A percentile compares a stretch with the other conserved stretches of the same genome.
phyloP scores from a whole-genome alignment of 2,113 vertebrate species.

The Verasper variegatus region DNA sequence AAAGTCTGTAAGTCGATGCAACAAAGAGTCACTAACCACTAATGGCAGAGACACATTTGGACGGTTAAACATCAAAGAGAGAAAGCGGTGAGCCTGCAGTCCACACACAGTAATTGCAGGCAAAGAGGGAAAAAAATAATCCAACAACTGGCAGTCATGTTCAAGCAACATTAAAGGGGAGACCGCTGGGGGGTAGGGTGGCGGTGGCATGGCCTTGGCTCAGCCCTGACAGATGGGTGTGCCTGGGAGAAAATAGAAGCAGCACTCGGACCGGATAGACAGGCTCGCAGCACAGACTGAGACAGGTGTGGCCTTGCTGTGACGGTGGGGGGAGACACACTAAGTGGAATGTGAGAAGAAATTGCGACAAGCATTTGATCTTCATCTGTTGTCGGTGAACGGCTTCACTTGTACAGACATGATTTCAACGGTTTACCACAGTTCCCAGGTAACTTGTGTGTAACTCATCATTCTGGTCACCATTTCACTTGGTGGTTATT shows the following conservation, averaged over 20 bases:
- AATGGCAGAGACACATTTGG: slow-evolving; percentile 12
- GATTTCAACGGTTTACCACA: slow-evolving; percentile 13
- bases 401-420: slow-evolving; percentile 44
- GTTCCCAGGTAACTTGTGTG: background rate
- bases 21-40: slow-evolving; percentile 1
- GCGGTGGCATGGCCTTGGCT: slow-evolving; percentile 57
- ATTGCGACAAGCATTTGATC: slow-evolving; percentile 36
- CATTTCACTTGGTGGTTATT: background rate
- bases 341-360: slow-evolving; percentile 65
- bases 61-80: background rate
- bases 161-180: slow-evolving; percentile 52
- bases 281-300: slow-evolving; percentile 70
- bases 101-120: slow-evolving; percentile 24
- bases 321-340: slow-evolving; percentile 44
- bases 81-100: slow-evolving; percentile 14
- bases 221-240: slow-evolving; percentile 73
- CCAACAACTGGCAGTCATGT: slow-evolving; percentile 61
- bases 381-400: slow-evolving; percentile 17
- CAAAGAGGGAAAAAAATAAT: slow-evolving; percentile 29
- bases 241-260: slow-evolving; percentile 77
- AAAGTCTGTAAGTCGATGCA: slow-evolving; percentile 1
- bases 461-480: background rate
- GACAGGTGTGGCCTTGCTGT: slow-evolving; percentile 80
- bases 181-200: slow-evolving; percentile 41
- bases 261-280: slow-evolving; percentile 75